phyloP scores from a whole-genome alignment of 2,113 vertebrate species.

The Burhinus bistriatus region DNA sequence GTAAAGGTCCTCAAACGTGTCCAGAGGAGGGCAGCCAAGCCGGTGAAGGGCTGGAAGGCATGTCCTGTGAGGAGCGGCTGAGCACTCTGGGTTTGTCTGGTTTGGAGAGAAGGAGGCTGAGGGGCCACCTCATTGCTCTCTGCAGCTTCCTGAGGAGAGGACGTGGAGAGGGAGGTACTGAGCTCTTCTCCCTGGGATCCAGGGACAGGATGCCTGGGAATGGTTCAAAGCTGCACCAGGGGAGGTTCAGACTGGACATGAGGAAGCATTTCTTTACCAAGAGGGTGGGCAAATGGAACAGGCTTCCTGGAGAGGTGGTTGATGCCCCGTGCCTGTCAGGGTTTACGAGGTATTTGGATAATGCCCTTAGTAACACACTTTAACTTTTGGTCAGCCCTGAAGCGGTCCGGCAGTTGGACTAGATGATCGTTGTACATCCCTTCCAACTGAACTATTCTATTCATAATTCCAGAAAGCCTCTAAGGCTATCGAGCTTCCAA shows the following conservation, averaged over 20 bases:
- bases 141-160: neutral
- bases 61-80: no score
- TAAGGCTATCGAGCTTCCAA: neutral
- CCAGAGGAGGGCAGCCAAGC: no score
- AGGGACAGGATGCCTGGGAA: neutral
- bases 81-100: no score
- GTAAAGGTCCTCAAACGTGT: no score
- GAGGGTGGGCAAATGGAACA: neutral
- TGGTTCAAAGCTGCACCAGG: neutral
- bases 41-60: no score
- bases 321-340: neutral
- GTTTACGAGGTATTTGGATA: neutral
- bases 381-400: neutral
- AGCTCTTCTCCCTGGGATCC: neutral
- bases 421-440: no score
- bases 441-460: neutral
- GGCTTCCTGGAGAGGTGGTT: neutral
- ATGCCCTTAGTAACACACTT: fast-evolving
- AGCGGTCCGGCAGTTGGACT: neutral
- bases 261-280: neutral
- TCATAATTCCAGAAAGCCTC: neutral
- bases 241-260: neutral
- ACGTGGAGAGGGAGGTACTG: neutral
- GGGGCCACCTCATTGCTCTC: neutral
- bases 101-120: neutral